Evolutionary conservation across 2,888 invertebrate species (phyloP).

Genomic region (Leucophenga montana): DNA sequence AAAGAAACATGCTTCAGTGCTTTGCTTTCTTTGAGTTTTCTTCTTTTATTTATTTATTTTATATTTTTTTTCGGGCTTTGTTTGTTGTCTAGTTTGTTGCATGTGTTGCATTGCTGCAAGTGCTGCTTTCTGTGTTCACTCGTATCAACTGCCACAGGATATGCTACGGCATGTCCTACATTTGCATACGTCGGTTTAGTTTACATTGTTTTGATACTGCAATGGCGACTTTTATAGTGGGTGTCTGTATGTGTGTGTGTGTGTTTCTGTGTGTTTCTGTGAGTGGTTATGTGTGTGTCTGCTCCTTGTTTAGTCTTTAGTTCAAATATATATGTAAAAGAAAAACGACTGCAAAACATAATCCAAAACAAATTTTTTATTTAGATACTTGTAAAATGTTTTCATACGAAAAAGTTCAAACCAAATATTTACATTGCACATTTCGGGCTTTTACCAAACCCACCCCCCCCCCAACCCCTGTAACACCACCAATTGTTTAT

Average conservation of each 20-base stretch:
- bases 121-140: neutral
- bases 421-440: conserved; percentile 12
- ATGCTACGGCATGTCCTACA: conserved; percentile 24
- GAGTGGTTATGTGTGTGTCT: neutral
- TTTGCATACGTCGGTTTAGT: conserved; percentile 26
- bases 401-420: conserved; percentile 1
- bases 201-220: neutral
- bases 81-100: conserved; percentile 10
- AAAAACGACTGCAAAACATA: conserved; percentile 11
- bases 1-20: no score
- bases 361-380: conserved; percentile 25
- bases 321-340: neutral
- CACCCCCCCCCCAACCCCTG: no score
- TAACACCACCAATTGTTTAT: no score
- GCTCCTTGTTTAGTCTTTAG: neutral
- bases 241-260: neutral
- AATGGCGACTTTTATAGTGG: no score
- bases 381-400: neutral
- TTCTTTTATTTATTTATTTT: neutral
- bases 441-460: no score
- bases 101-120: conserved; percentile 10
- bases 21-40: no score
- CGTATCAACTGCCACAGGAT: conserved; percentile 19
- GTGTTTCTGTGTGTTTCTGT: neutral
- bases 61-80: no score